Base-by-base conservation (phyloP, 2,113 vertebrate species). In the Ciconia boyciana region DNA sequence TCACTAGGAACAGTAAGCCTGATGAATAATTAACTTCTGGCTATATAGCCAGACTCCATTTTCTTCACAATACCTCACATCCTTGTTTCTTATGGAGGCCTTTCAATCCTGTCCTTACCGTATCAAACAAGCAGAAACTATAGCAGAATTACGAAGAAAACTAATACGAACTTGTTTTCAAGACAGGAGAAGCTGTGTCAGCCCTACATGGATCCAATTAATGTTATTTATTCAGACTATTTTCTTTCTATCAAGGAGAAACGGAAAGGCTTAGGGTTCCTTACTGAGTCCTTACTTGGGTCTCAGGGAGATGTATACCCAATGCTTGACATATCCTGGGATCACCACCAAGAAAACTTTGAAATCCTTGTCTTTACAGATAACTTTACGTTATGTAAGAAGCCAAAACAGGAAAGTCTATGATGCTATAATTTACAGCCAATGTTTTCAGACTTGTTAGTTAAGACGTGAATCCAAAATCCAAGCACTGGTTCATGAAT, bases 1-100 rank as follows among this genome's bases (percentile, higher is more conserved):
- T 94, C 83, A 81, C 58, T 39, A 87, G 43, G 62, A 93, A 85
- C 22, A 65, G 74, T 65, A 93, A 92, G 54, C 36, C 61, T 85
- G 58, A 95, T 62, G 29, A 94, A 95, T 94, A 93, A 97, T 94
- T 95, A 96, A 94, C 89, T 91, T 79, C 43, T 72, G 36, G 54
- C 65, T 88, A 58, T 70, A 91, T n/a, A 83, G 70, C 41, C 46
- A 91, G 61, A 13, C 26, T 80, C 66, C 54, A 66, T 93, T 87
- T 95, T 93, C 66, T 89, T 89, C 83, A 57, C 57, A 57, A 55
- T 32, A 68, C 12, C 16, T 87, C 54, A 74, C n/a, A 87, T 46
- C 9, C 41, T 87, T 57, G 49, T 82, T 94, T 89, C 65, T 79
- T 93, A 66, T 51, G 62, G 31, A 76, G 29, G 70, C 18, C 46